phyloP scores from a whole-genome alignment of 2,888 invertebrate genomes.

The Chalcosyrphus nemorum region DNA sequence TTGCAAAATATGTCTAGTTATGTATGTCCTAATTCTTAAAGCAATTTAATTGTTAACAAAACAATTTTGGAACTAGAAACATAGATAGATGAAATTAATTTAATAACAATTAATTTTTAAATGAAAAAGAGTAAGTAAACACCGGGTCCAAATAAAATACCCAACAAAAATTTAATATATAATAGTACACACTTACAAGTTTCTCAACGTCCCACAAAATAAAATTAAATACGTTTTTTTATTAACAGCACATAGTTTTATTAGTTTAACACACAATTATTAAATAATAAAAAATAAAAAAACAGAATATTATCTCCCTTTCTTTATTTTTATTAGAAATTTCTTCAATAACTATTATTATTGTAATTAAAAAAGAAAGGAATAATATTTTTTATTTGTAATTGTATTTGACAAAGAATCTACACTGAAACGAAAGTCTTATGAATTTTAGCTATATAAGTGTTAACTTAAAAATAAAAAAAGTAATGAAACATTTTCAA shows the following conservation, averaged over 20 bases:
- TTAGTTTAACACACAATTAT: conserved; percentile 21
- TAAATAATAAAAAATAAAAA: conserved; percentile 9
- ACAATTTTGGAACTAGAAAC: background rate
- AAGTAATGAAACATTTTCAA: conserved; percentile 29
- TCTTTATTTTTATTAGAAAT: conserved; percentile 18
- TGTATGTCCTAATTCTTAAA: conserved; percentile 33
- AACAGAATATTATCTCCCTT: conserved; percentile 10
- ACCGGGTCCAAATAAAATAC: conserved; percentile 67
- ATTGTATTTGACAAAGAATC: conserved; percentile 49
- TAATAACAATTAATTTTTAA: conserved; percentile 13
- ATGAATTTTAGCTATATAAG: conserved; percentile 81
- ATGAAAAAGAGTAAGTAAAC: conserved; percentile 29
- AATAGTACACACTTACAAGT: conserved; percentile 19
- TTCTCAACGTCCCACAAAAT: conserved; percentile 35
- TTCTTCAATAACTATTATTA: background rate
- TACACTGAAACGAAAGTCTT: conserved; percentile 82
- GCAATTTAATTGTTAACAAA: conserved; percentile 49
- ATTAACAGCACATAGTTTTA: conserved; percentile 34
- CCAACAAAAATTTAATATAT: conserved; percentile 31
- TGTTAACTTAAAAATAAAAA: conserved; percentile 72
- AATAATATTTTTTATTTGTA: conserved; percentile 35
- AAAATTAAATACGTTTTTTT: background rate
- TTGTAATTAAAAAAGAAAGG: background rate
- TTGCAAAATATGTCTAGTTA: background rate
- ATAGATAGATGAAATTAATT: conserved; percentile 56